Conservation (phyloP, 2,888 invertebrate genomes). For the Geotrupes spiniger region DNA sequence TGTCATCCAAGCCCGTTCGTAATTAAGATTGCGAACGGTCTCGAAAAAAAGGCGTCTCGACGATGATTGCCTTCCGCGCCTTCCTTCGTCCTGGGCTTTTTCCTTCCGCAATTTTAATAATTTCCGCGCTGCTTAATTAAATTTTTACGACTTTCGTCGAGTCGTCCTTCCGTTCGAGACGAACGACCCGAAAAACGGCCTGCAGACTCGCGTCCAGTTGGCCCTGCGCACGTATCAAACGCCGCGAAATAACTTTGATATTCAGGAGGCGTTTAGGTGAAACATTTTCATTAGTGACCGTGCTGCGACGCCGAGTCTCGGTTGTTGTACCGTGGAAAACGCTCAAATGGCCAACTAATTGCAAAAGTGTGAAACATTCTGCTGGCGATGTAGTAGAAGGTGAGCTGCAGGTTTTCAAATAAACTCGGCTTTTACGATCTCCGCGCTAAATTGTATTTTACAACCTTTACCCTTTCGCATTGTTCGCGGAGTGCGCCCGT, state of each 20-base stretch:
- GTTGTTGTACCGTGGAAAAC: neutral
- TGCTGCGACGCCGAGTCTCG: neutral
- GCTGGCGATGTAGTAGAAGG: slow-evolving; percentile 2
- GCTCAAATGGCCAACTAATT: slow-evolving; percentile 3
- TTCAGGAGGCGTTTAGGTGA: slow-evolving; percentile 21
- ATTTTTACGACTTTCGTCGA: too few relatives aligned
- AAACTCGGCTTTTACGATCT: slow-evolving; percentile 6
- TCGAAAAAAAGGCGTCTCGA: too few relatives aligned
- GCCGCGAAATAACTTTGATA: slow-evolving; percentile 21
- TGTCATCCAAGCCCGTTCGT: too few relatives aligned
- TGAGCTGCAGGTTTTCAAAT: neutral
- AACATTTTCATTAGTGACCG: slow-evolving; percentile 26
- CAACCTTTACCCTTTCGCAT: neutral
- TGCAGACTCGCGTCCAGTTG: too few relatives aligned
- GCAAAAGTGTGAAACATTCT: neutral
- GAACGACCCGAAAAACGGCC: too few relatives aligned
- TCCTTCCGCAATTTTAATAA: too few relatives aligned
- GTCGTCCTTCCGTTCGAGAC: too few relatives aligned
- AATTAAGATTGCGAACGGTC: too few relatives aligned
- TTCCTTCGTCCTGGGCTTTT: too few relatives aligned
- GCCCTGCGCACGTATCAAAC: too few relatives aligned
- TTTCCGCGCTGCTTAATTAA: too few relatives aligned
- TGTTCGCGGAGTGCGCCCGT: neutral
- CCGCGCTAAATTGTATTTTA: slow-evolving; percentile 4
- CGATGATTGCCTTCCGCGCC: too few relatives aligned